Evolutionary conservation across 2,113 vertebrate species (phyloP).

Genomic region (Tetraodon nigroviridis): DNA sequence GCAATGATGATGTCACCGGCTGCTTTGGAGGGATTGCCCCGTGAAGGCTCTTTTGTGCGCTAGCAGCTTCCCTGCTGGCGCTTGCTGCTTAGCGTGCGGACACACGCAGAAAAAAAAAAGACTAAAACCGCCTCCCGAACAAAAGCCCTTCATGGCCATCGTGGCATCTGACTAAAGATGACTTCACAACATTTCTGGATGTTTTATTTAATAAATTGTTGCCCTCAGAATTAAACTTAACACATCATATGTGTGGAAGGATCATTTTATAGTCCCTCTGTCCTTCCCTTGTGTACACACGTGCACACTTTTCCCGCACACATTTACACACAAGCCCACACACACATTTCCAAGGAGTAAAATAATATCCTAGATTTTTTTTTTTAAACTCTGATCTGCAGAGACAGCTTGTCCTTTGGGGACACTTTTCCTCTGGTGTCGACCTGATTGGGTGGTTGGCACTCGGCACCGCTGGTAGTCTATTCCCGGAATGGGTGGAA

Average conservation of each 20-base stretch:
- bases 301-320: no score
- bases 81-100: conserved; percentile 35
- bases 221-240: conserved; percentile 31
- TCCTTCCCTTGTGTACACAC: conserved; percentile 29
- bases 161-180: conserved; percentile 43
- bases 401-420: conserved; percentile 51
- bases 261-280: conserved; percentile 47
- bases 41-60: conserved; percentile 54
- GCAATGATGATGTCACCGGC: conserved; percentile 71
- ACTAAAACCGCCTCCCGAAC: conserved; percentile 23
- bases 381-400: conserved; percentile 37
- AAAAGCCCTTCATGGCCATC: conserved; percentile 37
- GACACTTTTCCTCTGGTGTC: conserved; percentile 59
- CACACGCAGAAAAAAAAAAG: conserved; percentile 14
- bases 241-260: conserved; percentile 22
- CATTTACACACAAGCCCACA: conserved; percentile 2
- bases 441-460: conserved; percentile 66
- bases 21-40: conserved; percentile 58
- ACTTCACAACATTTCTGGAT: conserved; percentile 22
- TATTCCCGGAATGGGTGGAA: conserved; percentile 60
- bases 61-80: conserved; percentile 51
- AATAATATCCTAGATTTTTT: conserved; percentile 46
- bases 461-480: conserved; percentile 40
- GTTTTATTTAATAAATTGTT: conserved; percentile 38
- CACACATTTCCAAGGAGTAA: neutral